Evolutionary conservation across 35 echinoderm and acorn worm genomes (phyloP).

Genomic region (Ophioderma brevispina): DNA sequence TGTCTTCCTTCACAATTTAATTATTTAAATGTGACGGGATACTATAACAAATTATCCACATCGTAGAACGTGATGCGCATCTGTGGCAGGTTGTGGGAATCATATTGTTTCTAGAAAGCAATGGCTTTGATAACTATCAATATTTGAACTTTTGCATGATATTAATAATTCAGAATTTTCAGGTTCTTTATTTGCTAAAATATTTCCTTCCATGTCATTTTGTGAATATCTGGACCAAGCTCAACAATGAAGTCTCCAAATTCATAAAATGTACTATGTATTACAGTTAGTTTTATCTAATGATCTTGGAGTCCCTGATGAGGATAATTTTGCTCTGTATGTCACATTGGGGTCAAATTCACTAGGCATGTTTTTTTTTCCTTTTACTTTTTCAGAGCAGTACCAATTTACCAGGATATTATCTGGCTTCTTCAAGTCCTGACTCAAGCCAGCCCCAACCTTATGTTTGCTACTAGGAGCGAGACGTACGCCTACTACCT

Average conservation of each 20-base stretch:
- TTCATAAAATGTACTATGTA: not conserved
- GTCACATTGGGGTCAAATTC: not conserved
- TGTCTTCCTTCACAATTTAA: not conserved
- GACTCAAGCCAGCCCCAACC: not conserved
- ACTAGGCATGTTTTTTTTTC: not conserved
- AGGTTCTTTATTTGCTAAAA: not conserved
- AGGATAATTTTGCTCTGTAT: not conserved
- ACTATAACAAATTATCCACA: not conserved
- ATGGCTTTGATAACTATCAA: not conserved
- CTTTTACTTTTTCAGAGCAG: not conserved
- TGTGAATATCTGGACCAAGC: not conserved
- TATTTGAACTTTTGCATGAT: not conserved
- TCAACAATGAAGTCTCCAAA: not conserved
- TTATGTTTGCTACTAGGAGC: constrained; percentile 13
- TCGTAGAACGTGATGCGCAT: not conserved
- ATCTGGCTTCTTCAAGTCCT: not conserved
- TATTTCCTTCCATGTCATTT: not conserved
- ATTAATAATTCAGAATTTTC: not conserved
- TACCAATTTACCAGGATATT: constrained; percentile 1
- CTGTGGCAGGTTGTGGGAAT: too few relatives aligned
- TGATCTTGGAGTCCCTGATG: not conserved
- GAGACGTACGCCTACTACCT: not conserved
- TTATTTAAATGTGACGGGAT: not conserved
- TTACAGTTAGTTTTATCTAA: not conserved
- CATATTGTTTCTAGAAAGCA: not conserved